Conservation (phyloP, 2,888 invertebrate species). For the Cepaea hortensis region DNA sequence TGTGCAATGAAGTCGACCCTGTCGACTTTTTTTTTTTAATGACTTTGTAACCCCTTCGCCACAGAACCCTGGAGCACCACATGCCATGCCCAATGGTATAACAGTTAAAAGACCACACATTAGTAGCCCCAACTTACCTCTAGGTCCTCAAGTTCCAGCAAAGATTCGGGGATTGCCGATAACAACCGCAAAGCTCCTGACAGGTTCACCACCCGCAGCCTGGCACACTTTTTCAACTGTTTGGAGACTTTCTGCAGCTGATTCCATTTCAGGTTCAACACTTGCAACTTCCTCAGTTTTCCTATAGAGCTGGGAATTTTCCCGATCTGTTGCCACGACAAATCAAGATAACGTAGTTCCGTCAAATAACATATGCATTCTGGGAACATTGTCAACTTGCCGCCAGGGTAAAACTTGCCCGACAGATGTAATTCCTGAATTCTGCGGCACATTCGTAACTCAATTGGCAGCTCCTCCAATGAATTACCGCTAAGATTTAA, state of each 20-base stretch:
- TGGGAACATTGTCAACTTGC: constrained; percentile 63
- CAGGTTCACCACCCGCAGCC: constrained; percentile 63
- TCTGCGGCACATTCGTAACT: constrained; percentile 60
- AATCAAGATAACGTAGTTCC: constrained; percentile 63
- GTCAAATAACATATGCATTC: constrained; percentile 61
- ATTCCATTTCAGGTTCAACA: constrained; percentile 67
- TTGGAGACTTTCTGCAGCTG: constrained; percentile 63
- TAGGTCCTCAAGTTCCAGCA: constrained; percentile 63
- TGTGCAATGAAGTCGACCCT: too few relatives aligned
- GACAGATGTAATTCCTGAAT: constrained; percentile 67
- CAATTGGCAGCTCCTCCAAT: constrained; percentile 61
- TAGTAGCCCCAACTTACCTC: constrained; percentile 25
- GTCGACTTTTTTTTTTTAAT: too few relatives aligned
- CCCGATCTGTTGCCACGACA: constrained; percentile 69
- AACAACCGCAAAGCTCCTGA: constrained; percentile 68
- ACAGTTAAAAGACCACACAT: neutral
- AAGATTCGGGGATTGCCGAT: constrained; percentile 63
- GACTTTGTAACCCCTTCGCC: too few relatives aligned
- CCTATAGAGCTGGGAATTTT: constrained; percentile 67
- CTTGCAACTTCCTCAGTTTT: constrained; percentile 62
- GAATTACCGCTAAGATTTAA: constrained; percentile 67
- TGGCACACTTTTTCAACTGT: constrained; percentile 63
- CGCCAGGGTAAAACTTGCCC: constrained; percentile 68
- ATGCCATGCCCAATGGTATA: too few relatives aligned
- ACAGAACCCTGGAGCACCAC: too few relatives aligned